A percentile compares a stretch with the other conserved stretches of the same genome.
Conservation (phyloP, 1,140 invertebrate genomes). For the Drosophila nannoptera region DNA sequence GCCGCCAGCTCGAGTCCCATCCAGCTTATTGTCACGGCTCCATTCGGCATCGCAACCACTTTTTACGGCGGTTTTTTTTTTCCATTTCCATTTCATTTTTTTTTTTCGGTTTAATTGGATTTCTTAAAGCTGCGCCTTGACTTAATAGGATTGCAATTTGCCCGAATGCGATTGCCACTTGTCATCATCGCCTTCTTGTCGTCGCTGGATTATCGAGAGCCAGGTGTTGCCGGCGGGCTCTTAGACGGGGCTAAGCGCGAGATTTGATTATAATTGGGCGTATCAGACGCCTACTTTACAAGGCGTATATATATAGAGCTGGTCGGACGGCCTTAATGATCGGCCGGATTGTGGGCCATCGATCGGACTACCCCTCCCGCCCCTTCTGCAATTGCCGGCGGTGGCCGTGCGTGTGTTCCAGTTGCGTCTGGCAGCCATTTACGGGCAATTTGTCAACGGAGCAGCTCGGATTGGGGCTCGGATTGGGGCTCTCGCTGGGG, state of each 20-base stretch:
- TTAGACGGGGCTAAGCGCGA: neutral
- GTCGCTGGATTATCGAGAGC: no score
- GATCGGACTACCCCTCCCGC: conserved; percentile 1
- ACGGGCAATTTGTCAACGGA: conserved; percentile 70
- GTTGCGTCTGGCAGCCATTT: conserved; percentile 73
- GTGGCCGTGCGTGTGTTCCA: conserved; percentile 66
- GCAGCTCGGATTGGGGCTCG: no score
- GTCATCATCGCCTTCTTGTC: neutral
- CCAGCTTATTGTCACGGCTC: conserved; percentile 40
- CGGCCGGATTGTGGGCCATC: conserved; percentile 27
- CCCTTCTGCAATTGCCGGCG: neutral
- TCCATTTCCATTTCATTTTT: conserved; percentile 6
- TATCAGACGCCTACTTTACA: neutral
- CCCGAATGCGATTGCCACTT: conserved; percentile 51
- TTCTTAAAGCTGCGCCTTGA: conserved; percentile 72
- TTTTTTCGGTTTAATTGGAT: conserved; percentile 61
- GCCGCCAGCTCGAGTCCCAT: conserved; percentile 29
- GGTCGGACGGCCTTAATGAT: no score
- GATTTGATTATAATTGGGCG: neutral
- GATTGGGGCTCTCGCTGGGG: no score
- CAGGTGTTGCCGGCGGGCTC: neutral
- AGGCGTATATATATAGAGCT: no score
- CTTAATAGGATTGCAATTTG: conserved; percentile 67
- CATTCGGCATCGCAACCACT: conserved; percentile 10
- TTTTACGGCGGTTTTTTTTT: conserved; percentile 5